Evolutionary conservation across 2,797 vertebrate species (phyloP).

Genomic region (Parambassis ranga): DNA sequence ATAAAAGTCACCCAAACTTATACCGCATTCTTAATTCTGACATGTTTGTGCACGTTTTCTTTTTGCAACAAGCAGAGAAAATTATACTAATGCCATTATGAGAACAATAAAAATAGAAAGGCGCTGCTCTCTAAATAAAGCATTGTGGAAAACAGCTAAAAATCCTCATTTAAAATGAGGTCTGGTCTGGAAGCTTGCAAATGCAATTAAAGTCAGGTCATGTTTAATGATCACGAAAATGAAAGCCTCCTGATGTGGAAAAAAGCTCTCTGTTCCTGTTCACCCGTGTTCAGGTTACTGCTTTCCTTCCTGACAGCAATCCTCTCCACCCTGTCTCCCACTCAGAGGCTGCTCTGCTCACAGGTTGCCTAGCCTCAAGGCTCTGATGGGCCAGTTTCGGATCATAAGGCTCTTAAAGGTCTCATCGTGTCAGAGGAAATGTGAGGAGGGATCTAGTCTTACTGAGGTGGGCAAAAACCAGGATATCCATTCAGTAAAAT

Average conservation of each 20-base stretch:
- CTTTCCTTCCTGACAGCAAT: constrained; percentile 25
- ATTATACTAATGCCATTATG: constrained; percentile 9
- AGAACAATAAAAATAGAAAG: constrained; percentile 11
- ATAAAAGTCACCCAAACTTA: neutral
- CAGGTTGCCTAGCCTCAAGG: constrained; percentile 12
- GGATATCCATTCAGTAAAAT: neutral
- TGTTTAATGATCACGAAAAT: constrained; percentile 71
- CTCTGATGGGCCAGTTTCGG: constrained; percentile 32
- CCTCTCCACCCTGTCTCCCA: neutral
- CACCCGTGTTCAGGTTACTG: constrained; percentile 47
- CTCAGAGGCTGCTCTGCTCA: constrained; percentile 24
- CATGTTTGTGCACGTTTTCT: neutral
- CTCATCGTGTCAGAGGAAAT: constrained; percentile 5
- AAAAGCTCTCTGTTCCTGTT: constrained; percentile 44
- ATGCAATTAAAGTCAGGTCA: constrained; percentile 70
- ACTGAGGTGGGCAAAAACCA: neutral
- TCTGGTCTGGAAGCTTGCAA: constrained; percentile 55
- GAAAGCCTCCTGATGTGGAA: constrained; percentile 63
- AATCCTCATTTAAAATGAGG: constrained; percentile 55
- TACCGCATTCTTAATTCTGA: neutral
- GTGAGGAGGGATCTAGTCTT: neutral
- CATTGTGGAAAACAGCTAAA: constrained; percentile 35
- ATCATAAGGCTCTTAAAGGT: constrained; percentile 19
- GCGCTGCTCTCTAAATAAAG: constrained; percentile 32
- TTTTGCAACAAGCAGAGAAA: constrained; percentile 6